Evolutionary conservation across 2,888 invertebrate genomes (phyloP), one percentile per base, ranked within the genome.

Genomic region (Melanotus villosus): DNA sequence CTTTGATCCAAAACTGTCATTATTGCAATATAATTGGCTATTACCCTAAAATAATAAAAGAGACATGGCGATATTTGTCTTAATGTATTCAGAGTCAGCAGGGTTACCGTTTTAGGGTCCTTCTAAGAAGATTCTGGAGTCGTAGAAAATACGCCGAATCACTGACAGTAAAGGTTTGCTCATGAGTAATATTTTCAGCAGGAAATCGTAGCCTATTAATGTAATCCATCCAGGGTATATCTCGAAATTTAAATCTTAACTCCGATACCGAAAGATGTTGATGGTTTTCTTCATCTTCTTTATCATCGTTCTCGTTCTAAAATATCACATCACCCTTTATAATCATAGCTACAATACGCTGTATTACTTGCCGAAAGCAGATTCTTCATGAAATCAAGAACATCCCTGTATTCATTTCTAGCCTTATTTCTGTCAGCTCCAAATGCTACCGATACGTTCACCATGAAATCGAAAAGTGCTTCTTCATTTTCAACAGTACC

Each of bases 211-310:
- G 67, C 16, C 78, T 78, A 68, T 81, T 82, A 41, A 84, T 77
- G 67, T 80, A 83, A 54, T 80, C 75, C 21, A 75, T 73, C 84
- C 84, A 84, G n/a, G 78, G 74, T 32, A 84, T 77, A 12, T 76
- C 79, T 2, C 81, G 81, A 79, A 87, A 87, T 75, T 85, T 83
- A 58, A 81, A 79, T 72, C 87, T 85, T 36, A 90, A 79, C 65
- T 89, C 86, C 10, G 80, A 80, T 30, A 90, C 78, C 1, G 86
- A 86, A 84, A 86, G 86, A 32, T 75, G 76, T 58, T 72, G 65
- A 65, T 68, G 73, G 36, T 67, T 52, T 14, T 75, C 50, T 14
- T 67, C 59, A 32, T 73, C 45, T n/a, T 68, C 59, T 23, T 36
- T 45, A n/a, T 60, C 62, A 12, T 59, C 45, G 16, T 73, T 43